Evolutionary conservation across 53 echinoderm and acorn worm species (phyloP), one percentile per base, ranked within the genome.

Genomic region (Patiria pectinifera): DNA sequence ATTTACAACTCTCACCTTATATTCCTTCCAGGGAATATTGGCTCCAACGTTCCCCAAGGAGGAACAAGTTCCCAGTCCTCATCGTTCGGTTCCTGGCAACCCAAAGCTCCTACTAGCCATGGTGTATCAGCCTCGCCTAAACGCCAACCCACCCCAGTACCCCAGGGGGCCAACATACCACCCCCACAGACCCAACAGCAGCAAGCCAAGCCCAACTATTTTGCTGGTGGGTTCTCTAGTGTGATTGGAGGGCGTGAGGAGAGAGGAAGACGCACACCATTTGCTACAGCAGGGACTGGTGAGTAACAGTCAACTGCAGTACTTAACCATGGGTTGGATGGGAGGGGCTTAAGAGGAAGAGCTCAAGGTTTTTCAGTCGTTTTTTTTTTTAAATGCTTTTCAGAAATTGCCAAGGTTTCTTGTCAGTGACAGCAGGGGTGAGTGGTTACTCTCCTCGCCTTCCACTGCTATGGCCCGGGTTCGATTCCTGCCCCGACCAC

Each of bases 131-230:
- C 87, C n/a, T 84, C 93, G 7, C 94, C 92, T 24, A 61, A 83
- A 71, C 85, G 86, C 0, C 81, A 59, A 78, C 91, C 77, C 0
- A 12, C 81, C 13, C 60, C 91, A 12, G 85, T 93, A 84, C 70
- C 82, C 93, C 83, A 91, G 87, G 75, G 60, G 80, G 61, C 86
- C 91, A 82, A 60, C 2, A 87, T 62, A n/a, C 90, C 82, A 66
- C 89, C 71, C 19, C 93, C 84, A 2, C 84, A 63, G 45, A 23
- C 45, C 44, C 94, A 78, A n/a, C 90, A 89, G 62, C 86, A 89
- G 74, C 83, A 91, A 84, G 77, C 85, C 80, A 93, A 92, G 69
- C 98, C 98, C 2, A 98, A 98, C 89, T 98, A 98, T 85, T 95
- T 78, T 75, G 95, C 94, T 11, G 47, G 93, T 25, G 93, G 94